Percentiles rank a stretch among this genome's conserved stretches.
Conservation (phyloP, 1,140 invertebrate genomes). For the Carcinoscorpius rotundicauda region DNA sequence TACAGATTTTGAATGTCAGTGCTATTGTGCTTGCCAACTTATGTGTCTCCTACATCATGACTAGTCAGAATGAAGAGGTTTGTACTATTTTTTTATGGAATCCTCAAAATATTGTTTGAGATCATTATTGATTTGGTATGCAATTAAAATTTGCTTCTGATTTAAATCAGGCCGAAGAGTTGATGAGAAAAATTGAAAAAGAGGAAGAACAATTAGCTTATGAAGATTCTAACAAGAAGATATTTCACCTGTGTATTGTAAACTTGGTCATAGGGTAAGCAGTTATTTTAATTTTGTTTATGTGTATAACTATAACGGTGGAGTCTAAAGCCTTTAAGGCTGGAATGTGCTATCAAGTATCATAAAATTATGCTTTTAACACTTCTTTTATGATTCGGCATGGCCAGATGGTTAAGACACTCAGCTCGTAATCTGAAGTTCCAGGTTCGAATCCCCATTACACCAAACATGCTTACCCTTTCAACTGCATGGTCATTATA, state of each 20-base stretch:
- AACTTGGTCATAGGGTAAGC: constrained; percentile 89
- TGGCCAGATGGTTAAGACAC: too few relatives aligned
- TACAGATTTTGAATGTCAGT: constrained; percentile 76
- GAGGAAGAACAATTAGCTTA: constrained; percentile 88
- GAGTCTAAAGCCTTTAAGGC: too few relatives aligned
- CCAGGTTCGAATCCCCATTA: too few relatives aligned
- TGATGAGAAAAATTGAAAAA: constrained; percentile 97
- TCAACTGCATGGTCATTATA: too few relatives aligned
- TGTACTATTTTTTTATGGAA: background rate
- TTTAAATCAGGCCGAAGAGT: constrained; percentile 64
- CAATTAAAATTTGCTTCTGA: background rate
- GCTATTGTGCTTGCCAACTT: constrained; percentile 95
- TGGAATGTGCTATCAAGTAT: too few relatives aligned
- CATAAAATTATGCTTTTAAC: too few relatives aligned
- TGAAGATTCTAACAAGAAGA: constrained; percentile 88
- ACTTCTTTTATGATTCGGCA: too few relatives aligned
- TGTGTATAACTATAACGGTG: too few relatives aligned
- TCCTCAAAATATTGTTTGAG: background rate
- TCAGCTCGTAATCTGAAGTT: too few relatives aligned
- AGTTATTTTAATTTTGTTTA: constrained; percentile 1
- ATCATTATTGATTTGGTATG: constrained; percentile 1
- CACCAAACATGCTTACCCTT: too few relatives aligned
- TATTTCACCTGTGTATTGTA: constrained; percentile 95
- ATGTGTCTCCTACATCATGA: constrained; percentile 99
- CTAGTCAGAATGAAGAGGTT: constrained; percentile 89